Percentiles rank a stretch among this genome's conserved stretches.
Conservation (phyloP, 2,113 vertebrate genomes). For the Podarcis muralis region DNA sequence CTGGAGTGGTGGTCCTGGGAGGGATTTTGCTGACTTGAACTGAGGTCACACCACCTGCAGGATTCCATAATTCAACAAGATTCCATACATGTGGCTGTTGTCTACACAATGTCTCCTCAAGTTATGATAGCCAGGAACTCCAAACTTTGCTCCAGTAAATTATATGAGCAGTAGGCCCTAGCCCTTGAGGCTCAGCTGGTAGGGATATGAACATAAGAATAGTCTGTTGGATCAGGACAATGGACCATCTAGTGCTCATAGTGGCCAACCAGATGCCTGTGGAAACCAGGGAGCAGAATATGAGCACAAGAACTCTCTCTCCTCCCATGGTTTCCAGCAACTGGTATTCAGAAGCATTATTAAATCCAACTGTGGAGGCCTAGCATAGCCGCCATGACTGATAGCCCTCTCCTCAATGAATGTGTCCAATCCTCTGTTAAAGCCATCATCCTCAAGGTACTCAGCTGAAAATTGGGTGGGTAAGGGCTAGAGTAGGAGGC, state of each 20-base stretch:
- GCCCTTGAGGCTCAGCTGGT: neutral
- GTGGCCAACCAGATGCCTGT: neutral
- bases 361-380: neutral
- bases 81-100: neutral
- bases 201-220: neutral
- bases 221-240: no score
- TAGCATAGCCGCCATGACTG: neutral
- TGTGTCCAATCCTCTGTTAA: no score
- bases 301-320: neutral
- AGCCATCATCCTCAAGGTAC: neutral
- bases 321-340: neutral
- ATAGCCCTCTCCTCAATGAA: neutral
- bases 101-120: neutral
- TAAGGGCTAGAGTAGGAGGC: neutral
- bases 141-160: neutral
- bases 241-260: neutral
- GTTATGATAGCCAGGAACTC: neutral
- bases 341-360: neutral
- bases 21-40: neutral
- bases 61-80: neutral
- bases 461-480: neutral
- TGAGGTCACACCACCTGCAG: neutral
- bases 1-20: neutral
- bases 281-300: no score
- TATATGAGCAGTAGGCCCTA: neutral